These are phyloP conservation scores for Endotricha flammealis DNA, from an alignment of 2,888 invertebrate species.

Conservation along the genomic window DNA sequence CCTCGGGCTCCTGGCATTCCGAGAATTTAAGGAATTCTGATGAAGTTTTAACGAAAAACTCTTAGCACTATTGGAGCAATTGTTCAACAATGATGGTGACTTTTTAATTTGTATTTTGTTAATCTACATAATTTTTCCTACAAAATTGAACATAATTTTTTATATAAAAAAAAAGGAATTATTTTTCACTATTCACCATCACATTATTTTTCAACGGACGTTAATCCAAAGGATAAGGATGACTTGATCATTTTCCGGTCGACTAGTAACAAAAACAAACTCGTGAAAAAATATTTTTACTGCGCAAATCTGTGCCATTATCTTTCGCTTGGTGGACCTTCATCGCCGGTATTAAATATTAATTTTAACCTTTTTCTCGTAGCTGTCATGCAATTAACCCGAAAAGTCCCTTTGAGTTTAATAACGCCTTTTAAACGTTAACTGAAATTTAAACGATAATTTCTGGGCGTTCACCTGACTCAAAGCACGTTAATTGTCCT, in stretches of 20 bases:
- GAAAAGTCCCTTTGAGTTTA: constrained; percentile 45
- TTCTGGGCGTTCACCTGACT: constrained; percentile 39
- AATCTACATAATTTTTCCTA: no score
- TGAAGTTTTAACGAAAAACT: no score
- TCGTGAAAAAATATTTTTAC: constrained; percentile 24
- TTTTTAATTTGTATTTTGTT: no score
- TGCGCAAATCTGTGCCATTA: constrained; percentile 28
- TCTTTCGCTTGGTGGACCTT: constrained; percentile 20
- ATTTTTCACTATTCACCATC: constrained; percentile 1
- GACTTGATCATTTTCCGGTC: constrained; percentile 40
- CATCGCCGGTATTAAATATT: constrained; percentile 36
- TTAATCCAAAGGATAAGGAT: constrained; percentile 33
- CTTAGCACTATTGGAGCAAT: no score
- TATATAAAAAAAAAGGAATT: constrained; percentile 15
- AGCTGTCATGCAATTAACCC: constrained; percentile 39
- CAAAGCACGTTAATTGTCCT: constrained; percentile 45
- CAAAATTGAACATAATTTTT: constrained; percentile 5
- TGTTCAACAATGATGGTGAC: no score
- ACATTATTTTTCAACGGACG: constrained; percentile 30
- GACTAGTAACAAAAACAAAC: constrained; percentile 29
- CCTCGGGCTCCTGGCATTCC: no score
- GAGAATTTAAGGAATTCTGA: no score
- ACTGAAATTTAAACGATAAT: constrained; percentile 50
- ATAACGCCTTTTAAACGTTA: constrained; percentile 39
- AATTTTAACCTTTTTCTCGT: constrained; percentile 43